These are phyloP conservation scores for Mormyrus hasselquistii DNA, from an alignment of 2,797 vertebrate species.

Conservation along the genomic window DNA sequence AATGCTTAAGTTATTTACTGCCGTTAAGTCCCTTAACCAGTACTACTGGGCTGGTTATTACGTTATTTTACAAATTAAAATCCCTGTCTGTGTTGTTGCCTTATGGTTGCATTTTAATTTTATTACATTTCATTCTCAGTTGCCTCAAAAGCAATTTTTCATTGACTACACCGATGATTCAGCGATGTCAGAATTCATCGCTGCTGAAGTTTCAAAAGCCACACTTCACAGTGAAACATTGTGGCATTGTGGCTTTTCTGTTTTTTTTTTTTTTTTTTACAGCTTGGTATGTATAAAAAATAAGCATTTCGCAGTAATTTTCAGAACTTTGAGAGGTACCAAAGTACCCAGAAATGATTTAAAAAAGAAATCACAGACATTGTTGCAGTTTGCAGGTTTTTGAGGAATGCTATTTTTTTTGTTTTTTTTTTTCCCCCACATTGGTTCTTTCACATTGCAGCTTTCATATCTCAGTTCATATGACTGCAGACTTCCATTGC, in stretches of 20 bases:
- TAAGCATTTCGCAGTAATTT: not conserved
- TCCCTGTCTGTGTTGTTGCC: not conserved
- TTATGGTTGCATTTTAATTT: constrained; percentile 12
- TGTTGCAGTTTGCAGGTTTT: not conserved
- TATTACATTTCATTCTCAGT: not conserved
- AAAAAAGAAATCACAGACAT: not conserved
- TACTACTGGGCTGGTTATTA: not conserved
- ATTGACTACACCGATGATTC: not conserved
- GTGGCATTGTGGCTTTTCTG: not conserved
- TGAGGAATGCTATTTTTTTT: not conserved
- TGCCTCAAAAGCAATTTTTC: not conserved
- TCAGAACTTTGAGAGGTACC: not conserved
- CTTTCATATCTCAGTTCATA: not conserved
- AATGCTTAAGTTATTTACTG: constrained; percentile 23
- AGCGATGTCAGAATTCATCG: not conserved
- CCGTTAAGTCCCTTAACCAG: not conserved
- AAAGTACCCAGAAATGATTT: not conserved
- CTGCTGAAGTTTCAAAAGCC: not conserved
- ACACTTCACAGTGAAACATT: not conserved
- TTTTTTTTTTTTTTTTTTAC: not conserved
- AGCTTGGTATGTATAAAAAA: not conserved
- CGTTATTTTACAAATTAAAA: constrained; percentile 10
- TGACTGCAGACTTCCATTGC: not conserved
- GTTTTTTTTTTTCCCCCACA: not conserved
- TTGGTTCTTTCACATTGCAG: not conserved